Base-by-base conservation (phyloP, 2,113 vertebrate genomes). In the Salvelinus alpinus region DNA sequence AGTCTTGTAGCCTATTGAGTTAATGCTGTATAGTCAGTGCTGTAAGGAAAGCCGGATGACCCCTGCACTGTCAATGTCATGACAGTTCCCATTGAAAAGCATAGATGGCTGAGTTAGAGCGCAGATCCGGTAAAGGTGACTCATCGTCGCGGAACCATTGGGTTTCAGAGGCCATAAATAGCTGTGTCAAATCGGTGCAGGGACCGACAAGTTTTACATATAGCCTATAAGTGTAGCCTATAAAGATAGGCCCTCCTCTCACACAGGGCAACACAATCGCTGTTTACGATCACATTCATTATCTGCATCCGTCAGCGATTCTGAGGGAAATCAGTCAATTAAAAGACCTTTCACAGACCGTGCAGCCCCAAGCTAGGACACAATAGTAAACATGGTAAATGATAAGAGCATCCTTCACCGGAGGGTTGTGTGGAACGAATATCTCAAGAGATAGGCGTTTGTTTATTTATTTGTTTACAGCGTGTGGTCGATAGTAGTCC, bases 251-350 rank as follows among this genome's bases (percentile, higher is more conserved):
- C 71, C 71, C 54, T 66, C 22, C 27, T 24, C 27, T 20, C 48
- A n/a, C 51, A 72, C 48, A 27, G 62, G 54, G 51, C 29, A 31
- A 72, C 25, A 34, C 54, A 59, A 51, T 5, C 25, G 20, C 54
- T 62, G 54, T 72, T 59, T 59, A 59, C 71, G 31, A 34, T 72
- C 71, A 60, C 54, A 62, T 62, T 62, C 71, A 57, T 72, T 72
- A 57, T 72, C 13, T 5, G 18, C 54, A 44, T 11, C 48, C 16
- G 29, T 72, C 71, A 62, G 71, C 54, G 11, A 73, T 73, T 62
- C 24, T 31, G 51, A 31, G 27, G 29, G 22, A 54, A 73, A 60
- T 6, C 57, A 34, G 29, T 73, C 71, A 64, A 73, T 73, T 34
- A 60, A 73, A 64, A n/a, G 27, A n/a, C 20, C 59, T 64, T 73